Evolutionary conservation across 2,797 vertebrate genomes (phyloP).

Genomic region (Ctenosaura bakeri): DNA sequence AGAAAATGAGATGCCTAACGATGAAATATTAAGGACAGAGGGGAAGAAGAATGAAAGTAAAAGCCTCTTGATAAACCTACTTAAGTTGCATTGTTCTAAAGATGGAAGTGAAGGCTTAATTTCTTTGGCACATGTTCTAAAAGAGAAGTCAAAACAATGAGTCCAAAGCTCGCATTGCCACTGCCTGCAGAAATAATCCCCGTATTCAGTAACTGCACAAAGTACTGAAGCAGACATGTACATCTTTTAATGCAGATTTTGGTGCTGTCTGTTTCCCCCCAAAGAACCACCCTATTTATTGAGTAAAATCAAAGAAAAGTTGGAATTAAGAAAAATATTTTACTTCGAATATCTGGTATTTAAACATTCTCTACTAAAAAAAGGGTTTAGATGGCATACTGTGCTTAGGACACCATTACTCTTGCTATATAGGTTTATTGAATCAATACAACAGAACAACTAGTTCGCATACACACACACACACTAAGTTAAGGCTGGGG

Average conservation of each 20-base stretch:
- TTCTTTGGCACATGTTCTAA: conserved; percentile 61
- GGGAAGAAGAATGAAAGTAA: conserved; percentile 67
- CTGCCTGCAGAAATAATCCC: conserved; percentile 10
- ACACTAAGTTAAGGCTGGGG: neutral
- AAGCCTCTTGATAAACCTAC: conserved; percentile 70
- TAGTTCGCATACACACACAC: neutral
- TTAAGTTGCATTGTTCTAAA: conserved; percentile 55
- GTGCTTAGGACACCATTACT: neutral
- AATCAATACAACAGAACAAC: conserved; percentile 1
- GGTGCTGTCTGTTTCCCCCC: neutral
- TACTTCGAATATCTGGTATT: neutral
- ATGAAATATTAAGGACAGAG: conserved; percentile 64
- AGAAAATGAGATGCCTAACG: conserved; percentile 73
- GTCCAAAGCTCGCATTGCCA: conserved; percentile 37
- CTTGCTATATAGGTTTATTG: neutral
- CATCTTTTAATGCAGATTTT: neutral
- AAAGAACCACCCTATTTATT: neutral
- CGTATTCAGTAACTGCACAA: neutral
- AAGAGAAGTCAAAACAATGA: neutral
- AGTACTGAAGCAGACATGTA: neutral
- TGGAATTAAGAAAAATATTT: conserved; percentile 14
- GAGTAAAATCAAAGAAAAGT: neutral
- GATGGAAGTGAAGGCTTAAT: conserved; percentile 63
- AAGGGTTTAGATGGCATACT: neutral
- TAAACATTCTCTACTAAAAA: neutral